Conservation (phyloP, 2,113 vertebrate species). For the Phainopepla nitens region DNA sequence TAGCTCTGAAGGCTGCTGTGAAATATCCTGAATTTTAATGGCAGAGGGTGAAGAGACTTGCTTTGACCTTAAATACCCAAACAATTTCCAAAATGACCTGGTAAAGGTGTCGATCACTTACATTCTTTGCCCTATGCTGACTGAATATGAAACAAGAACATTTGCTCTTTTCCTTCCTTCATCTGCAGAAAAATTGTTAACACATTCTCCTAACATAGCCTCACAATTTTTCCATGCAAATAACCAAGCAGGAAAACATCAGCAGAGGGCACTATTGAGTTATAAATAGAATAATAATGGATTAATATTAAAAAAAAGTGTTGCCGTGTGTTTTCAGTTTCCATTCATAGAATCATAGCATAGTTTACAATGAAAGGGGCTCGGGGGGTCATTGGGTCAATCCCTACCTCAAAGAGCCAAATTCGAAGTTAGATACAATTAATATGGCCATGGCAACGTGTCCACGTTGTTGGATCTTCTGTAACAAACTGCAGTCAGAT, state of each 20-base stretch:
- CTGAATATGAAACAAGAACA: background rate
- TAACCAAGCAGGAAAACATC: background rate
- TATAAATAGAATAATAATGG: background rate
- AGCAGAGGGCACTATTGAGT: conserved; percentile 57
- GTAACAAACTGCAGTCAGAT: background rate
- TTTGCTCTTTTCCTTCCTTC: background rate
- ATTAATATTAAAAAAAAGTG: accelerated
- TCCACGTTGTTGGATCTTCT: background rate
- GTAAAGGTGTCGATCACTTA: background rate
- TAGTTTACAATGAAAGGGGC: background rate
- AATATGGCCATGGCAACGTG: background rate
- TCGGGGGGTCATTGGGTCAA: background rate
- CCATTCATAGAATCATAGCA: background rate
- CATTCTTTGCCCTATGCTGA: background rate
- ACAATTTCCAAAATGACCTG: background rate
- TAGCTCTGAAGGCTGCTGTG: background rate
- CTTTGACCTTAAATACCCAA: background rate
- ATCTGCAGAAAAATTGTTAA: background rate
- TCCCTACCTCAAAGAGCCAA: background rate
- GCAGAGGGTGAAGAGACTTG: background rate
- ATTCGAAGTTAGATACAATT: background rate
- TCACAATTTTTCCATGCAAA: background rate
- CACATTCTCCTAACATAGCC: background rate
- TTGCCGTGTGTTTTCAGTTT: background rate
- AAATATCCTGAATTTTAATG: background rate